A percentile compares a stretch with the other conserved stretches of the same genome.
phyloP scores from a whole-genome alignment of 2,113 vertebrate species.

The Chiloscyllium plagiosum region DNA sequence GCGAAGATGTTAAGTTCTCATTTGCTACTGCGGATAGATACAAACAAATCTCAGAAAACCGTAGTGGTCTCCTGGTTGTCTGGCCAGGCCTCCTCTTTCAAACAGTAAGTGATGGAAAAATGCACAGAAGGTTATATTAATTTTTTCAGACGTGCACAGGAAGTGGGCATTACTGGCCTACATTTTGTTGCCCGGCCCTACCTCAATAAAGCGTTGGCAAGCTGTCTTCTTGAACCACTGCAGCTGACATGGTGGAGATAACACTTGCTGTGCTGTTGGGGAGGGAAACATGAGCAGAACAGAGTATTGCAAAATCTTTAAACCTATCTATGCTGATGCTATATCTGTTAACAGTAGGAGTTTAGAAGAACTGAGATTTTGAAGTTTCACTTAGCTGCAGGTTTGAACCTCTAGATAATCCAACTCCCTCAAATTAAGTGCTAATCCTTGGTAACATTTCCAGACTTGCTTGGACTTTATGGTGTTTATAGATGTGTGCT shows the following conservation, averaged over 20 bases:
- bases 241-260: not conserved
- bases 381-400: not conserved
- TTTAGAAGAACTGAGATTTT: not conserved
- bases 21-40: not conserved
- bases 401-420: not conserved
- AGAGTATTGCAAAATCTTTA: not conserved
- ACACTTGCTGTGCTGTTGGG: not conserved
- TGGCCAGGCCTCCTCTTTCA: not conserved
- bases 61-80: not conserved
- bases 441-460: not conserved
- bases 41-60: not conserved
- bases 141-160: not conserved
- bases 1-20: not conserved
- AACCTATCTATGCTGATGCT: not conserved
- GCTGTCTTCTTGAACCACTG: not conserved
- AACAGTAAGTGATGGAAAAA: not conserved
- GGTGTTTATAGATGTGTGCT: not conserved
- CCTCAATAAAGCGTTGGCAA: not conserved
- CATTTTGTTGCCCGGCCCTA: not conserved
- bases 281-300: not conserved
- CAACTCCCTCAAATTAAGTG: not conserved
- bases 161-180: not conserved
- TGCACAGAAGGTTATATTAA: not conserved
- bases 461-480: not conserved
- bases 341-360: not conserved